These are phyloP conservation scores for Mormyrus iriodes DNA, from an alignment of 2,113 vertebrate genomes.

Conservation along the genomic window DNA sequence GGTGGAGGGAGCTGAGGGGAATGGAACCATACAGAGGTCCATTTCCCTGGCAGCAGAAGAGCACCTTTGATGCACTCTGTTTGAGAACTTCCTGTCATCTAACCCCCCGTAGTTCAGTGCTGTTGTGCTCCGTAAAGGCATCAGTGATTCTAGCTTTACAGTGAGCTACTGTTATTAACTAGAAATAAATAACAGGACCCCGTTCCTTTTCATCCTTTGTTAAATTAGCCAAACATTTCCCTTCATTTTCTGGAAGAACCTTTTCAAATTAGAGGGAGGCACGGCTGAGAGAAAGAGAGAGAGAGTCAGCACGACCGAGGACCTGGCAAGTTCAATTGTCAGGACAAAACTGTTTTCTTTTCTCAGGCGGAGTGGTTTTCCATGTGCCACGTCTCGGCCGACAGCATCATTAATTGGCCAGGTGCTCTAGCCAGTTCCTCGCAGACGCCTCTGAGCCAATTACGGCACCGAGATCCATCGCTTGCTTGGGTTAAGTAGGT, in stretches of 20 bases:
- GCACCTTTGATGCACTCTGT: conserved; percentile 19
- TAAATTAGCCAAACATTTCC: conserved; percentile 28
- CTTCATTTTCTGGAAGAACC: conserved; percentile 19
- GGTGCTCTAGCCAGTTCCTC: conserved; percentile 25
- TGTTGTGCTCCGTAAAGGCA: conserved; percentile 22
- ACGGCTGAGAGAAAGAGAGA: neutral
- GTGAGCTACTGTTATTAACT: conserved; percentile 26
- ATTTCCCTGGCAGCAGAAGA: conserved; percentile 5
- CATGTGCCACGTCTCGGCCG: conserved; percentile 1
- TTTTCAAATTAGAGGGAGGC: conserved; percentile 10
- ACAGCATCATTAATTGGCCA: conserved; percentile 39
- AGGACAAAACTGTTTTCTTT: conserved; percentile 25
- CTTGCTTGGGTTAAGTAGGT: conserved; percentile 41
- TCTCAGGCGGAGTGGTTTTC: neutral
- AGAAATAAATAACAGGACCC: conserved; percentile 35
- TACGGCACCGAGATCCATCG: conserved; percentile 32
- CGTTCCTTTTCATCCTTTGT: conserved; percentile 34
- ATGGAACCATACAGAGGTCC: neutral
- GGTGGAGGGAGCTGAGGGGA: conserved; percentile 19
- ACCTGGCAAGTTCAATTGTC: conserved; percentile 31
- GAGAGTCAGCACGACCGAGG: neutral
- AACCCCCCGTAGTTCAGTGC: conserved; percentile 18
- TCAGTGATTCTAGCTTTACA: conserved; percentile 30
- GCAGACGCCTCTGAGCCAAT: conserved; percentile 32
- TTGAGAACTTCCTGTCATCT: conserved; percentile 23